Base-by-base conservation (phyloP, 2,797 vertebrate genomes). In the Onychomys arenicola region DNA sequence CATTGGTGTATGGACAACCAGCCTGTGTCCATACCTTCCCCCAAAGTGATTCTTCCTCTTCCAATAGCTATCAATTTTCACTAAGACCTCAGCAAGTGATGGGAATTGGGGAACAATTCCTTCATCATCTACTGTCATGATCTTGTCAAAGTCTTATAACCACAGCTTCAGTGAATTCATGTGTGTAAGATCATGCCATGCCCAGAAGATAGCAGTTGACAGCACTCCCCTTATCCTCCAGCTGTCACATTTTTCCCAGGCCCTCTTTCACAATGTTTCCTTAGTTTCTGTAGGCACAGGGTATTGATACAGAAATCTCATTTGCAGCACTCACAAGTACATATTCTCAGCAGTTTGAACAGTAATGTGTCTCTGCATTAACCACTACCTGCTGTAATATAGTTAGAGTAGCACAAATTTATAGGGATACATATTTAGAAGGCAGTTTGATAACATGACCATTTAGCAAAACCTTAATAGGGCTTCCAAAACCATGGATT, bases 201-300 rank as follows among this genome's bases (percentile, higher is more conserved):
- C 19, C 19, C 43, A 52, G 63, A 86, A n/a, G 83, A 69, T 16
- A n/a, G 11, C 17, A 67, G n/a, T n/a, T 69, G 43, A 86, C 6
- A n/a, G 3, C 43, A n/a, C 43, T 14, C 2, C 5, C 10, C 1
- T 5, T 8, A n/a, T 49, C 32, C 12, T n/a, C 32, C 12, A 25
- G 11, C 29, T n/a, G 11, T 23, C 6, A 13, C 7, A 25, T 7
- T 69, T 3, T 6, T 85, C 23, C 32, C 37, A n/a, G 10, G 34
- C 43, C 43, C 32, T 49, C 29, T 49, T 85, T n/a, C 21, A 14
- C 61, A 34, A 49, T 23, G 82, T 67, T 49, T 85, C 12, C 63
- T n/a, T 6, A 69, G 77, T 43, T 67, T 86, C 65, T 29, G 8
- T 34, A n/a, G 12, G 34, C 8, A 67, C 17, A 34, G 17, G 29